Base-by-base conservation (phyloP, 2,888 invertebrate species). In the Eugnorisma glareosa region DNA sequence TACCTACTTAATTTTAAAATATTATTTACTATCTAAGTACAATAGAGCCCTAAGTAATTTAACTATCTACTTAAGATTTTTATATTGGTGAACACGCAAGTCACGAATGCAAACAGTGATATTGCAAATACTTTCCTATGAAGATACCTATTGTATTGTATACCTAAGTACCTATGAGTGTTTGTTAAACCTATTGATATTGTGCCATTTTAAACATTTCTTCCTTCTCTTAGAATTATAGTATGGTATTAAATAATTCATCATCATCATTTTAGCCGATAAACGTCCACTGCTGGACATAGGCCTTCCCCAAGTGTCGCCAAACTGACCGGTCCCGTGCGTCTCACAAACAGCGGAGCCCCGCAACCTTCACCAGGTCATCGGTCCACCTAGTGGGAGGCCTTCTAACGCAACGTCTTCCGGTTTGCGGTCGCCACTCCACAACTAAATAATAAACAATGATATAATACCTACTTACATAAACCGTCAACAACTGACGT, bases 401-500 rank as follows among this genome's bases (percentile, higher is more conserved):
- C n/a, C n/a, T n/a, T n/a, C n/a, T n/a, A n/a, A n/a, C n/a, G n/a
- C n/a, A n/a, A n/a, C n/a, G n/a, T n/a, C n/a, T n/a, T n/a, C n/a
- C n/a, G n/a, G n/a, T n/a, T n/a, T n/a, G n/a, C n/a, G n/a, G n/a
- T n/a, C n/a, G n/a, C n/a, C n/a, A n/a, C n/a, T n/a, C n/a, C n/a
- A n/a, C n/a, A n/a, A n/a, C n/a, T 28, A 24, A 28, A 43, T 18
- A 61, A 40, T 13, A 48, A 43, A 10, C 10, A 57, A 21, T 68
- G 8, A 40, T 24, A 18, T 21, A 61, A 28, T 10, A 59, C 3
- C 31, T n/a, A 66, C 40, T 21, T 68, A 61, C 13, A 2, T 37
- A 40, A 51, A 35, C n/a, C n/a, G n/a, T 77, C n/a, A 37, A 54
- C 15, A 64, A 68, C 67, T 73, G 37, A 24, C 48, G 15, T 57